Base-by-base conservation (phyloP, 2,888 invertebrate species). In the Leptinotarsa tumamoca region DNA sequence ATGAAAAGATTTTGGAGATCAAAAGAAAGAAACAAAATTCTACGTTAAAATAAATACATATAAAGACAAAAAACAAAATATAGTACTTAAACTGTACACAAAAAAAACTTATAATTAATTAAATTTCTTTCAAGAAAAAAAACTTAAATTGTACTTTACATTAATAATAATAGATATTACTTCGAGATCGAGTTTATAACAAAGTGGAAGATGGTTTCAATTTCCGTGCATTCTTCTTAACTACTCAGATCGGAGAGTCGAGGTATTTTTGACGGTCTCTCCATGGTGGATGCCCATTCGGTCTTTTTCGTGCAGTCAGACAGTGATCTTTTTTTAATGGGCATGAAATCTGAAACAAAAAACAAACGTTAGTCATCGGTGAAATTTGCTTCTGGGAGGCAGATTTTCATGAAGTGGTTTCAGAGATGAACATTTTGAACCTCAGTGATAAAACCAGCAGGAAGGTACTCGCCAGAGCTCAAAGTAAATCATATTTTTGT, bases 281-380 rank as follows among this genome's bases (percentile, higher is more conserved):
- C 88, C 87, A 91, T 73, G 23, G 75, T 18, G 2, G 77, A 66
- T n/a, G 74, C 63, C 71, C 77, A 78, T 67, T 80, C 78, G 56
- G 74, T 79, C 69, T 80, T 87, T 83, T 82, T 85, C 82, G 77
- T 82, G 85, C 82, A 86, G 89, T 80, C 89, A 89, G 80, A 86
- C 84, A 85, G 86, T 89, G 80, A 91, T 87, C 86, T 90, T 87
- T 93, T 93, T 87, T 92, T 91, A 75, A 91, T 91, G 86, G 92
- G 91, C 91, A 93, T 90, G 89, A 90, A 93, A 90, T 93, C 93
- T 93, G 92, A 52, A 92, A 90, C 83, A 86, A 86, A 81, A 83
- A 82, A 87, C 84, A 80, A 68, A 17, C 43, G 14, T 69, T 21
- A 56, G 51, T 54, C 54, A 43, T 43, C 3, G 43, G 43, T 43